Percentiles rank a stretch among this genome's conserved stretches.
These are phyloP conservation scores for Oreochromis tanganicae DNA, from an alignment of 2,113 vertebrate species.

Conservation along the genomic window DNA sequence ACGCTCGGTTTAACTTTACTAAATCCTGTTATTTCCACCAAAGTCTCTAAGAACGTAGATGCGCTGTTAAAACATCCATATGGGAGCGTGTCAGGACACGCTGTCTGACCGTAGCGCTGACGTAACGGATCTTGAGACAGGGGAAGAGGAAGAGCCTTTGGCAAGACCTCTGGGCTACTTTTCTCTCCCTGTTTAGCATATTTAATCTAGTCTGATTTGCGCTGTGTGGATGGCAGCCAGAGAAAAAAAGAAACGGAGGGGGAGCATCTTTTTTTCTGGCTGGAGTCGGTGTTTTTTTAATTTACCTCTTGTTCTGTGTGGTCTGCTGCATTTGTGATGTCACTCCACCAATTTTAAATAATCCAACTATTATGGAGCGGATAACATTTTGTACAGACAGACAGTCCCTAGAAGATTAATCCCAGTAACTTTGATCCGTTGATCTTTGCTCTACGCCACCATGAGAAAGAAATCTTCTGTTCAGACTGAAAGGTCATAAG, in stretches of 20 bases:
- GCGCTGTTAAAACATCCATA: neutral
- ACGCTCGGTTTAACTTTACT: neutral
- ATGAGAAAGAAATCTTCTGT: neutral
- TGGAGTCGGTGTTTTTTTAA: neutral
- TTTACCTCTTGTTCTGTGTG: neutral
- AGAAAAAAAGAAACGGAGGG: neutral
- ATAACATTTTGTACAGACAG: neutral
- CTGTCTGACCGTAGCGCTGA: neutral
- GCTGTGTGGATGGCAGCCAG: neutral
- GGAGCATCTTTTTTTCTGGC: neutral
- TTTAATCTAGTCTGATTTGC: slow-evolving; percentile 31
- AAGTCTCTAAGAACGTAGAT: neutral
- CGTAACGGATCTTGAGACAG: neutral
- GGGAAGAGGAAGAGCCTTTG: neutral
- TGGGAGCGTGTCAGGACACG: neutral
- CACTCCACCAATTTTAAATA: neutral
- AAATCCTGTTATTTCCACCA: neutral
- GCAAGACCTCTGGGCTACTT: neutral
- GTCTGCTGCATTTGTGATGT: neutral
- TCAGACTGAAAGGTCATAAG: neutral
- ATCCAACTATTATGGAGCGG: neutral
- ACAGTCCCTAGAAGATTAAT: neutral
- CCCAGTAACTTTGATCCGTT: neutral
- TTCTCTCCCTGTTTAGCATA: slow-evolving; percentile 14
- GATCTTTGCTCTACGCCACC: neutral